A percentile compares a stretch with the other conserved stretches of the same genome.
These are phyloP conservation scores for Anniella stebbinsi DNA, from an alignment of 2,797 vertebrate genomes.

Conservation along the genomic window DNA sequence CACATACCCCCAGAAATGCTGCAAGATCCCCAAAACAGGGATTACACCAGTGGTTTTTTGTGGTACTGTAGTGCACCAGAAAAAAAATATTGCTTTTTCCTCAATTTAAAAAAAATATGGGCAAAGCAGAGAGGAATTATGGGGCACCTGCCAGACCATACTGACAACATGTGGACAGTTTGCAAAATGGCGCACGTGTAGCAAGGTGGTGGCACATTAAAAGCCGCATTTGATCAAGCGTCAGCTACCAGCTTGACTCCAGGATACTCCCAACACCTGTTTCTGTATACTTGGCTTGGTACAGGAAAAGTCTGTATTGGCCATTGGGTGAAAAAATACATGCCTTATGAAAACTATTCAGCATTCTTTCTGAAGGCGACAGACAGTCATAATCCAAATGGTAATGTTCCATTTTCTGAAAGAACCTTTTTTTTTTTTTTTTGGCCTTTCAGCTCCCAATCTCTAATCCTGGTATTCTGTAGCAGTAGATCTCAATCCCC, in stretches of 20 bases:
- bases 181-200: too few species aligned
- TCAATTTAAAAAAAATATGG: too few species aligned
- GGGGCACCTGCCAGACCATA: too few species aligned
- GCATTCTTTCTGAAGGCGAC: constrained; percentile 19
- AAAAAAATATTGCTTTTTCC: too few species aligned
- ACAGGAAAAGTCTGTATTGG: constrained; percentile 24
- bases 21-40: too few species aligned
- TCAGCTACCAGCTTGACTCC: neutral
- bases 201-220: too few species aligned
- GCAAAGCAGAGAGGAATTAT: too few species aligned
- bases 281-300: neutral
- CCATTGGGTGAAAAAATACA: constrained; percentile 36
- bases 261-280: neutral
- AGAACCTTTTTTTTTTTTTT: neutral
- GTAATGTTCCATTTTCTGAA: constrained; percentile 41
- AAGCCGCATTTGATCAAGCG: too few species aligned
- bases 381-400: constrained; percentile 40
- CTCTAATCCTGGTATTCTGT: constrained; percentile 1
- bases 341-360: constrained; percentile 37
- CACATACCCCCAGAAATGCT: too few species aligned
- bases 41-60: too few species aligned
- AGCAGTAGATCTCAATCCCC: constrained; percentile 35
- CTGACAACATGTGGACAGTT: too few species aligned
- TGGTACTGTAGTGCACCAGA: too few species aligned
- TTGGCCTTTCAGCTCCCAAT: constrained; percentile 36